Conservation (phyloP, 2,113 vertebrate species). For the Paratilapia polleni region DNA sequence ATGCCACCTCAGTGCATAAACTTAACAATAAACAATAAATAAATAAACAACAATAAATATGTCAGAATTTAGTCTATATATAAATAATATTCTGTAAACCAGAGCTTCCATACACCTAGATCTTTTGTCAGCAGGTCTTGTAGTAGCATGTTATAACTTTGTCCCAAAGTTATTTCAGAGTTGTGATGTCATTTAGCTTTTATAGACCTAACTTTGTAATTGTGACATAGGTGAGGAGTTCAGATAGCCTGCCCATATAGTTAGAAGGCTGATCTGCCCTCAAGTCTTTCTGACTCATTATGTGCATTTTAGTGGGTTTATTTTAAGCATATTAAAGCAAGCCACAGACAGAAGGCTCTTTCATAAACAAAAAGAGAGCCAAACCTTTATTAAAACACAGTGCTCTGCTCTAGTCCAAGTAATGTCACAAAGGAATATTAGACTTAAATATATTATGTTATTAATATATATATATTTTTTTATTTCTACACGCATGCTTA, state of each 20-base stretch:
- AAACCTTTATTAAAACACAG: background rate
- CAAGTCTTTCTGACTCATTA: background rate
- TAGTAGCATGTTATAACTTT: background rate
- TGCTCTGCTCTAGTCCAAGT: too few relatives aligned
- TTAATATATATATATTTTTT: background rate
- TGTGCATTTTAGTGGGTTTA: background rate
- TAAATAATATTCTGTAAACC: background rate
- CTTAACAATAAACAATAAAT: too few relatives aligned
- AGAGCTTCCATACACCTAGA: too few relatives aligned
- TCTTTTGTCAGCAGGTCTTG: too few relatives aligned
- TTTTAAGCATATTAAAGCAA: background rate
- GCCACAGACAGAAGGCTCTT: background rate
- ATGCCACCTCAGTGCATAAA: background rate
- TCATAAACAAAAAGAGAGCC: background rate
- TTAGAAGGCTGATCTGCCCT: background rate
- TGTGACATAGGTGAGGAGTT: background rate
- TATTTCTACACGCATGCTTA: background rate
- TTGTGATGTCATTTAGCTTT: background rate
- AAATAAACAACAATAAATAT: too few relatives aligned
- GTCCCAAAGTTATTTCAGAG: background rate
- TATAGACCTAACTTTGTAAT: background rate
- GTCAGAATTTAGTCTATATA: too few relatives aligned
- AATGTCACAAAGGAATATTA: too few relatives aligned
- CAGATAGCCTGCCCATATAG: background rate
- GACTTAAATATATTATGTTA: too few relatives aligned